These are phyloP conservation scores for Sycophila texana DNA, from an alignment of 2,888 invertebrate species.

Conservation along the genomic window DNA sequence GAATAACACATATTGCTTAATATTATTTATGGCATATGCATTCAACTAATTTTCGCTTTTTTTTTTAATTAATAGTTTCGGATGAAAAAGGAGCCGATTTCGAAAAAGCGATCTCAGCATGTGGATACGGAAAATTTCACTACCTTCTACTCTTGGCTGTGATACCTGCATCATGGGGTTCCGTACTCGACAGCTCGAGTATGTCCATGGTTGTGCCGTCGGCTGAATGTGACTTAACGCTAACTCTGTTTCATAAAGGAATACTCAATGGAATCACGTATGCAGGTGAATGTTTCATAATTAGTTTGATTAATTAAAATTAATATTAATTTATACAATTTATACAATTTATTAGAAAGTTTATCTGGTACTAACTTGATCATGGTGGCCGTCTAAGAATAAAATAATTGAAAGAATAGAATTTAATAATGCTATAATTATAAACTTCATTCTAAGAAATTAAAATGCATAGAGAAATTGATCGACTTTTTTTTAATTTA, in stretches of 20 bases:
- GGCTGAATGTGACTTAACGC: slow-evolving; percentile 84
- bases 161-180: slow-evolving; percentile 81
- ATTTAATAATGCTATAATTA: not conserved
- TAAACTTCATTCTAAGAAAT: too few relatives aligned
- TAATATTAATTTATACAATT: not conserved
- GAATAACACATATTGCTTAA: too few relatives aligned
- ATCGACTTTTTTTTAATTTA: too few relatives aligned
- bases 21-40: too few relatives aligned
- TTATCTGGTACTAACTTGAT: too few relatives aligned
- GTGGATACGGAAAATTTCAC: slow-evolving; percentile 85
- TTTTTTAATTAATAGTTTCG: not conserved
- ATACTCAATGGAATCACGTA: slow-evolving; percentile 84
- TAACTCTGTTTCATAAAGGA: slow-evolving; percentile 83
- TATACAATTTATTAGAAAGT: too few relatives aligned
- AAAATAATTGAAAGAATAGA: not conserved
- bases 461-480: too few relatives aligned
- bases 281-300: slow-evolving; percentile 77
- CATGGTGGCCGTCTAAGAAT: not conserved
- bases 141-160: slow-evolving; percentile 78
- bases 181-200: slow-evolving; percentile 84
- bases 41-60: too few relatives aligned
- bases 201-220: slow-evolving; percentile 81
- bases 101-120: slow-evolving; percentile 82
- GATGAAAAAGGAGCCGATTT: slow-evolving; percentile 78
- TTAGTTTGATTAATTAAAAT: not conserved